Conservation (phyloP, 2,888 invertebrate genomes). For the Palloptera scutellata region DNA sequence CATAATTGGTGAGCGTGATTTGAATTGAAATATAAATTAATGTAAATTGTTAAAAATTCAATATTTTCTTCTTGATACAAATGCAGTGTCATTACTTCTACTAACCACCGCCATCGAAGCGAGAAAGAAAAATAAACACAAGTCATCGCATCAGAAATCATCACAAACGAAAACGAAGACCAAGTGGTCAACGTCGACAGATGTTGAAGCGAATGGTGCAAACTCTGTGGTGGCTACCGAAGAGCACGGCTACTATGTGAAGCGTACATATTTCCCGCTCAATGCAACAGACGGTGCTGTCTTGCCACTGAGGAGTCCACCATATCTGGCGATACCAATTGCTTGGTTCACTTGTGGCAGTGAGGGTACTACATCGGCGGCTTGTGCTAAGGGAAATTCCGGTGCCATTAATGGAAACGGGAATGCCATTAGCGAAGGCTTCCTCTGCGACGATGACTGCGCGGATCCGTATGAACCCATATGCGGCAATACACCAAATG, state of each 20-base stretch:
- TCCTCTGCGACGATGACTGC: constrained; percentile 57
- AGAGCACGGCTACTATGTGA: constrained; percentile 58
- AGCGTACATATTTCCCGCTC: constrained; percentile 51
- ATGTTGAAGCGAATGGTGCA: constrained; percentile 38
- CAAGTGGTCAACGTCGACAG: constrained; percentile 55
- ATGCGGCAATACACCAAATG: constrained; percentile 51
- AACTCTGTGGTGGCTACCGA: constrained; percentile 52
- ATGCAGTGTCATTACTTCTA: constrained; percentile 40
- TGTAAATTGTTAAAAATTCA: too few species aligned
- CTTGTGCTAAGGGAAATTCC: constrained; percentile 46
- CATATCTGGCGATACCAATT: constrained; percentile 55
- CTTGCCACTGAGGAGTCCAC: constrained; percentile 46
- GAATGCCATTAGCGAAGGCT: constrained; percentile 50
- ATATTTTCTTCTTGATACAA: background rate
- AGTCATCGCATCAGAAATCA: constrained; percentile 37
- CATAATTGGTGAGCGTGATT: too few species aligned
- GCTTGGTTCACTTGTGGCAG: constrained; percentile 51
- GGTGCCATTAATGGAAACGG: constrained; percentile 47
- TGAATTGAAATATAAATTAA: too few species aligned
- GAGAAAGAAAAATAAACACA: constrained; percentile 46
- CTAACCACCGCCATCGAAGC: constrained; percentile 44
- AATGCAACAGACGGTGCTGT: constrained; percentile 14
- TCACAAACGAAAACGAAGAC: constrained; percentile 54
- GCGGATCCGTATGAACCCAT: constrained; percentile 52
- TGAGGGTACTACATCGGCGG: background rate